phyloP scores from a whole-genome alignment of 1,140 invertebrate species.

The Caenorhabditis briggsae region DNA sequence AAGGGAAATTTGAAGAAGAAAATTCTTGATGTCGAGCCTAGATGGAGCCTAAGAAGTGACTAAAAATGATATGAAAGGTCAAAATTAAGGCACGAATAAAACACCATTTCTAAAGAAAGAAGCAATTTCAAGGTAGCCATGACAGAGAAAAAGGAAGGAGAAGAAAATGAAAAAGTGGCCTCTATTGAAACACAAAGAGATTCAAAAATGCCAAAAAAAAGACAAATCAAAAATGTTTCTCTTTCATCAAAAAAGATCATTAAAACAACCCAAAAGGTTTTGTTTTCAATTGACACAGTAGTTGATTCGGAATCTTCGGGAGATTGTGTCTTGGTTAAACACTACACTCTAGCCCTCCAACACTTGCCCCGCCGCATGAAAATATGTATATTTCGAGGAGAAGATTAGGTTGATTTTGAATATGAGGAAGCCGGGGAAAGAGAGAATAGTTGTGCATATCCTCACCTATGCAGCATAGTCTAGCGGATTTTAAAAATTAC shows the following conservation, averaged over 20 bases:
- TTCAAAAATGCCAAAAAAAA: background rate
- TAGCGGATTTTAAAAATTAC: slow-evolving; percentile 12
- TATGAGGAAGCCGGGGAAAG: no score
- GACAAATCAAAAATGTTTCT: background rate
- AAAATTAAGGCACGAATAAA: background rate
- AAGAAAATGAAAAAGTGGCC: background rate
- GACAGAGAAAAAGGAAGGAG: background rate
- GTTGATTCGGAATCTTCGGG: background rate
- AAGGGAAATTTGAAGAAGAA: background rate
- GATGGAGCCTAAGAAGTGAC: no score
- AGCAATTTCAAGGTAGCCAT: background rate
- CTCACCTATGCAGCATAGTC: background rate
- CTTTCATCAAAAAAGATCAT: background rate
- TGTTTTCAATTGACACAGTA: slow-evolving; percentile 42
- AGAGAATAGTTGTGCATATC: background rate
- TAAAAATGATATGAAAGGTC: no score
- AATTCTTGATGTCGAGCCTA: no score
- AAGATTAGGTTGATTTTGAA: no score
- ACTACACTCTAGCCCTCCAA: slow-evolving; percentile 14
- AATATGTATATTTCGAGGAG: no score
- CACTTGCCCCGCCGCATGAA: no score
- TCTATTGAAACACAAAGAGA: background rate
- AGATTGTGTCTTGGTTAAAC: slow-evolving; percentile 6
- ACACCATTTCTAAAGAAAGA: background rate
- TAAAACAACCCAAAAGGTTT: slow-evolving; percentile 1